These are phyloP conservation scores for Leucoraja erinaceus DNA, from an alignment of 2,113 vertebrate genomes.

Conservation along the genomic window DNA sequence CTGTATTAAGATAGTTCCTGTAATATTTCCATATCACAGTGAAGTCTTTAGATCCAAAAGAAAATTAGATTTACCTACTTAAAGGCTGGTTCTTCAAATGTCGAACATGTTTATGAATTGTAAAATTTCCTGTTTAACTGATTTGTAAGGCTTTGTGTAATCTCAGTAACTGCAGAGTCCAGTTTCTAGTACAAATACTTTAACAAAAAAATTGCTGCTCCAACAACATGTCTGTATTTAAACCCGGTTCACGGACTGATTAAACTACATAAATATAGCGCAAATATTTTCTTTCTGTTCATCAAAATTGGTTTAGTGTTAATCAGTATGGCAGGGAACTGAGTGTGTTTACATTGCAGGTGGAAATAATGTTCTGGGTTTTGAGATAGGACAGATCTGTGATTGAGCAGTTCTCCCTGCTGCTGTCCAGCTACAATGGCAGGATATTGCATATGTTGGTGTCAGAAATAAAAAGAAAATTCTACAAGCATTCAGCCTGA, in stretches of 20 bases:
- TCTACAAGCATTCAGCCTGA: not conserved
- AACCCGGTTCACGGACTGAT: not conserved
- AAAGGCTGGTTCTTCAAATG: not conserved
- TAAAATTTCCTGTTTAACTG: not conserved
- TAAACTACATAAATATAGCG: not conserved
- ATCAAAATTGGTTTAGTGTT: not conserved
- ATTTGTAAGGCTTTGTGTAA: not conserved
- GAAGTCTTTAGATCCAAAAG: not conserved
- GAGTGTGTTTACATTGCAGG: not conserved
- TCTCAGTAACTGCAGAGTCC: not conserved
- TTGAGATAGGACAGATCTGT: not conserved
- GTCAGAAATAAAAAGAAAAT: not conserved
- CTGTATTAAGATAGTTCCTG: not conserved
- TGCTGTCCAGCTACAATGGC: not conserved
- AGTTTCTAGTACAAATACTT: not conserved
- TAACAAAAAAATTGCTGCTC: not conserved
- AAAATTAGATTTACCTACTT: not conserved
- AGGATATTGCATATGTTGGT: not conserved
- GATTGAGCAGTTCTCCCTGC: not conserved
- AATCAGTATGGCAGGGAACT: not conserved
- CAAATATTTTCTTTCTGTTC: not conserved
- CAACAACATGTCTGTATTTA: not conserved
- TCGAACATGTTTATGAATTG: not conserved
- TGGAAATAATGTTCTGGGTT: not conserved
- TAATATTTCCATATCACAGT: not conserved